A percentile compares a stretch with the other conserved stretches of the same genome.
Conservation (phyloP, 2,888 invertebrate genomes). For the Operophtera brumata region DNA sequence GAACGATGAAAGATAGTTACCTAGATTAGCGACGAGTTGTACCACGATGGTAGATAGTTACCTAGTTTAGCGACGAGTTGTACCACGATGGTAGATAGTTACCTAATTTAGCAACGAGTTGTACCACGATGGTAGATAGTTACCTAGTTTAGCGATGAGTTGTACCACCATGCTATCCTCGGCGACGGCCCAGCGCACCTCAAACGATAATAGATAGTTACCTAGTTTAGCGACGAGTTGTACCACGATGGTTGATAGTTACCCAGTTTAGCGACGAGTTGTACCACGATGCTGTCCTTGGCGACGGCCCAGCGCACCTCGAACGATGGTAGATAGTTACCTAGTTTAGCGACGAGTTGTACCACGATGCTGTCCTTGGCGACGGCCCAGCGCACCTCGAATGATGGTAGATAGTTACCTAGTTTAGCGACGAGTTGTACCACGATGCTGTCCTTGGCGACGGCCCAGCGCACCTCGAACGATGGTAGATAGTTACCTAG, state of each 20-base stretch:
- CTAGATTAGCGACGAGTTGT: conserved; percentile 93
- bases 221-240: conserved; percentile 95
- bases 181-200: conserved; percentile 96
- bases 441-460: conserved; percentile 96
- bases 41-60: conserved; percentile 85
- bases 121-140: conserved; percentile 84
- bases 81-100: conserved; percentile 83
- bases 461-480: conserved; percentile 96
- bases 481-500: conserved; percentile 83
- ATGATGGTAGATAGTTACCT: conserved; percentile 82
- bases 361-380: conserved; percentile 96
- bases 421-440: conserved; percentile 94
- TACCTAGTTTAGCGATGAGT: conserved; percentile 94
- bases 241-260: conserved; percentile 83
- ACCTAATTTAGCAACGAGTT: conserved; percentile 95
- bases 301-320: conserved; percentile 97
- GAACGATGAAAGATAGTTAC: conserved; percentile 82
- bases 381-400: conserved; percentile 96
- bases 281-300: conserved; percentile 95
- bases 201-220: conserved; percentile 82
- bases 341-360: conserved; percentile 93
- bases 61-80: conserved; percentile 95
- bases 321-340: conserved; percentile 82
- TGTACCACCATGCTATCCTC: conserved; percentile 96
- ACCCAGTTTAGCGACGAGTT: conserved; percentile 95